Base-by-base conservation (phyloP, 1,140 invertebrate species). In the Philaenus spumarius region DNA sequence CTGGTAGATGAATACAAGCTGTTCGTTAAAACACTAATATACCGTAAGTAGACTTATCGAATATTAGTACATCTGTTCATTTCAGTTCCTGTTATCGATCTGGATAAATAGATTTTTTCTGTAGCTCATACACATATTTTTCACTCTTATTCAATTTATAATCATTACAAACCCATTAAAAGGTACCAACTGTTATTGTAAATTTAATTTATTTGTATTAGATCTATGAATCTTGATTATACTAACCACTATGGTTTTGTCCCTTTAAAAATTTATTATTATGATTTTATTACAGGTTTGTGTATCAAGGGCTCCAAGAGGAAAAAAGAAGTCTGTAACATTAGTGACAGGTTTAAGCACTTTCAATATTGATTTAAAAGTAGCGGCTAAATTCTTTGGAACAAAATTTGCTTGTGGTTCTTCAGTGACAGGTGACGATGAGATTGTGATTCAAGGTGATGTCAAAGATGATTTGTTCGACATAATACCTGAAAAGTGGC, bases 271-370 rank as follows among this genome's bases (percentile, higher is more conserved):
- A 4, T 48, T 22, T 46, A 14, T 7, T 46, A 46, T 19, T 14
- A 19, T 9, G 11, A 20, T 46, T 9, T 12, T 6, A 15, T 51
- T 58, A 3, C 26, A 53, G 61, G 77, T 86, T 37, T 75, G 85
- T 66, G 78, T 98, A 11, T 95, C 89, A 1, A 82, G 94, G 70
- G 91, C 95, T 30, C 92, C 94, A 14, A 80, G 97, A 66, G 96
- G 96, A 48, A 99, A 98, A 71, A 98, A 98, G 82, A 99, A 99
- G 80, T 96, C 89, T 48, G 95, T 98, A 0, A 99, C 97, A 26
- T 87, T 92, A 17, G 87, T 92, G 0, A 87, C 87, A 42, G 89
- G 90, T 42, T 74, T 95, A 35, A 90, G 84, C 70, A 90, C 90
- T 62, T 96, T 94, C 79, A 94, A 93, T 71, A 97, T 99, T 72